Evolutionary conservation across 2,797 vertebrate species (phyloP), one percentile per base, ranked within the genome.

Genomic region (Gallinago solitaria): DNA sequence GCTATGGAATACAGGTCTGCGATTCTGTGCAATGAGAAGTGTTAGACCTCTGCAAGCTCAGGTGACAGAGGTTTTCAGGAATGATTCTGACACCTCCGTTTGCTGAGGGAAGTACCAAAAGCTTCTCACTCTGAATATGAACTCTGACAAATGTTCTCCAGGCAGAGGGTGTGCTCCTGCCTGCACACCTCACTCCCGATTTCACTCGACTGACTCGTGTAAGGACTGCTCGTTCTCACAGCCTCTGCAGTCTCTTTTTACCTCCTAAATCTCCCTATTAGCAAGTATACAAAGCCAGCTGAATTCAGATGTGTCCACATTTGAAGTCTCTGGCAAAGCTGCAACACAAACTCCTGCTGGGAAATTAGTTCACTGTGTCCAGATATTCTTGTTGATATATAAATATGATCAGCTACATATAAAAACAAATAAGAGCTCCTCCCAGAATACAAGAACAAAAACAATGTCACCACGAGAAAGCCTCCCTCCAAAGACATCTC

Each of bases 391-490:
- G 7, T 53, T 30, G 30, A 65, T 33, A 77, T 1, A 41, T 50
- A 89, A 90, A 79, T 70, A 92, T 7, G 9, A 87, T 37, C 74
- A 93, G 78, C 13, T 57, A 47, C 19, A 70, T 9, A 48, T 24
- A 95, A 95, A 87, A 32, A 90, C 17, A 84, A 93, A 41, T 32
- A 65, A 54, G 47, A 94, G 53, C 68, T 90, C 56, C 60, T 93
- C 68, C 28, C 64, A 85, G 67, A 75, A 30, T 13, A 60, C n/a
- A 65, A 75, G 47, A 91, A 84, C 45, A 90, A 82, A 89, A 86
- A 3, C 6, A 8, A 33, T 19, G 41, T 35, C 71, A 64, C 41
- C 68, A 78, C 2, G 35, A 83, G 71, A 94, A 87, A 94, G 71
- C 32, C 2, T 1, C 12, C 39, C 37, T 81, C 70, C 56, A 54